Percentiles rank a stretch among this genome's conserved stretches.
phyloP scores from a whole-genome alignment of 2,797 vertebrate species.

The Typhlichthys eigenmanni region DNA sequence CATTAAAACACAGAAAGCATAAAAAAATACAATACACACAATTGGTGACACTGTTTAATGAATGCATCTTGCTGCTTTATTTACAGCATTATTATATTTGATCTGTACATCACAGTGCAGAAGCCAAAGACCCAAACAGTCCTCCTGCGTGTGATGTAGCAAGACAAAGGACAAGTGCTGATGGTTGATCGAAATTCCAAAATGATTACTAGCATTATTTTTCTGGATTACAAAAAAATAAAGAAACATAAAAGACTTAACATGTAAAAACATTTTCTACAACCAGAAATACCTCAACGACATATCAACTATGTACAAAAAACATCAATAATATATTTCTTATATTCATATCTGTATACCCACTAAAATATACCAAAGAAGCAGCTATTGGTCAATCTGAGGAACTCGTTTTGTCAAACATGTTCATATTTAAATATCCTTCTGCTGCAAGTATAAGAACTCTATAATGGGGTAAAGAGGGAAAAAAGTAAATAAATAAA shows the following conservation, averaged over 20 bases:
- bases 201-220: constrained; percentile 74
- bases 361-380: constrained; percentile 84
- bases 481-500: constrained; percentile 66
- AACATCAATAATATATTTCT: constrained; percentile 77
- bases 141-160: constrained; percentile 53
- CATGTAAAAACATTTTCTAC: constrained; percentile 80
- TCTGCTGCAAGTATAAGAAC: constrained; percentile 79
- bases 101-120: constrained; percentile 71
- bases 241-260: constrained; percentile 74
- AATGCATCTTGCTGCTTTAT: constrained; percentile 79
- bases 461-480: constrained; percentile 34
- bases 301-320: constrained; percentile 80
- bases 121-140: constrained; percentile 67
- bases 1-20: background rate
- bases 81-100: constrained; percentile 80
- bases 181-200: constrained; percentile 73
- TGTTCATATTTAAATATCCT: constrained; percentile 80
- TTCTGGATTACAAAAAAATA: constrained; percentile 75
- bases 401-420: constrained; percentile 74
- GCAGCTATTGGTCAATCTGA: constrained; percentile 94
- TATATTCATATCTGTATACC: constrained; percentile 71
- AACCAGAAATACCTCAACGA: constrained; percentile 76
- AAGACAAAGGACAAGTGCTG: constrained; percentile 64
- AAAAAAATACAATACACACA: constrained; percentile 29
- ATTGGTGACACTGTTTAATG: constrained; percentile 39